Evolutionary conservation across 2,888 invertebrate species (phyloP).

Genomic region (Lysandra bellargus): DNA sequence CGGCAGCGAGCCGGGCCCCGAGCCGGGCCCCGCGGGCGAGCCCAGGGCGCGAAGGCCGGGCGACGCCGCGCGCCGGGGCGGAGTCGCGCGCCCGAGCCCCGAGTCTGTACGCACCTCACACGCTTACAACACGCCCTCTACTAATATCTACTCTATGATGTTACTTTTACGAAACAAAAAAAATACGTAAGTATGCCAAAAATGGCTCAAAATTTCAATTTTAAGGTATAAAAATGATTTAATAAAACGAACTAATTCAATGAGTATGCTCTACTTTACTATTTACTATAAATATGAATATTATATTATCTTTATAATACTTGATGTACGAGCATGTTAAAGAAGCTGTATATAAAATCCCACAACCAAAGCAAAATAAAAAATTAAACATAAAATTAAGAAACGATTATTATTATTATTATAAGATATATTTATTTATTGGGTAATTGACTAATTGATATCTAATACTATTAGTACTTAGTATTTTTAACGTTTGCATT

Average conservation of each 20-base stretch:
- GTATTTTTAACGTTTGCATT: background rate
- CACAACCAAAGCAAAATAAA: background rate
- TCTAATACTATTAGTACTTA: background rate
- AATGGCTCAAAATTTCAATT: background rate
- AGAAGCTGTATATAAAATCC: background rate
- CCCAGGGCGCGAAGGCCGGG: constrained; percentile 91
- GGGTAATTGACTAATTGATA: background rate
- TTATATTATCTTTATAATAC: background rate
- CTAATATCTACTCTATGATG: background rate
- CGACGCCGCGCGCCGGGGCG: constrained; percentile 92
- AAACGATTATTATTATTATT: background rate
- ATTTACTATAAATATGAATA: background rate
- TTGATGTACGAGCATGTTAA: background rate
- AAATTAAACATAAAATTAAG: background rate
- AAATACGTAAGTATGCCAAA: background rate
- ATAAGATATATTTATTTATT: background rate
- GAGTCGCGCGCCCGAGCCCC: constrained; percentile 92
- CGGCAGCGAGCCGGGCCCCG: constrained; percentile 85
- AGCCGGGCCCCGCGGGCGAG: constrained; percentile 81
- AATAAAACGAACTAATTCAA: background rate
- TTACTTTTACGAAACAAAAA: background rate
- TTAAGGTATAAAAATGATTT: background rate
- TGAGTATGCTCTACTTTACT: background rate
- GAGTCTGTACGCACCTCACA: constrained; percentile 81
- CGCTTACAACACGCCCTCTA: constrained; percentile 30